A percentile compares a stretch with the other conserved stretches of the same genome.
Evolutionary conservation across 1,140 invertebrate genomes (phyloP).

Genomic region (Aphaenogaster ashmeadi): DNA sequence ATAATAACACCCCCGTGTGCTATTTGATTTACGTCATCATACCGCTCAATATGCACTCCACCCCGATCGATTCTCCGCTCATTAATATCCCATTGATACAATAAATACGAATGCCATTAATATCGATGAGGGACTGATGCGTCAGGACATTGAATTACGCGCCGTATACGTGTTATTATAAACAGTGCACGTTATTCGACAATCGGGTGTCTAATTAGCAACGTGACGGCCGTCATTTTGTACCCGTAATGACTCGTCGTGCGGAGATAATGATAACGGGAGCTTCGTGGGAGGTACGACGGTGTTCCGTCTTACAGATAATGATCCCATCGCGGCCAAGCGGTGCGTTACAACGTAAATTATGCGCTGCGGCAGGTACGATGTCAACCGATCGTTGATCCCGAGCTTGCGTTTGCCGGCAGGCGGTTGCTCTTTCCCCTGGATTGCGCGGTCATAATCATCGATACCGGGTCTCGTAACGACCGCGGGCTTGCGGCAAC

Average conservation of each 20-base stretch:
- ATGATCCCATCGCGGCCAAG: constrained; percentile 37
- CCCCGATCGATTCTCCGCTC: constrained; percentile 34
- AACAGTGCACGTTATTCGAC: constrained; percentile 14
- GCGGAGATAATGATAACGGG: constrained; percentile 56
- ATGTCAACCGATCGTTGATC: constrained; percentile 70
- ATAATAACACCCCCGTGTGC: constrained; percentile 11
- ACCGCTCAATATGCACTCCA: constrained; percentile 13
- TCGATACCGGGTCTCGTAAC: constrained; percentile 47
- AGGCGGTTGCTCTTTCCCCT: constrained; percentile 8
- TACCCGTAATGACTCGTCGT: constrained; percentile 33
- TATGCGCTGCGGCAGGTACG: constrained; percentile 49
- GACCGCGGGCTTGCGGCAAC: constrained; percentile 36
- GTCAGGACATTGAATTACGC: constrained; percentile 6
- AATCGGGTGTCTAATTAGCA: constrained; percentile 33
- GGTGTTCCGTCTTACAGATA: constrained; percentile 54
- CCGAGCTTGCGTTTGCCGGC: constrained; percentile 49
- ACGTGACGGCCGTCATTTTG: neutral
- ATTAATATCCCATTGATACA: constrained; percentile 62
- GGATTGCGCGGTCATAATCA: constrained; percentile 47
- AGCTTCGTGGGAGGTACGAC: constrained; percentile 34
- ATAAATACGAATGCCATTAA: constrained; percentile 60
- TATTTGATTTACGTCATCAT: constrained; percentile 13
- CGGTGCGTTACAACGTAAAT: constrained; percentile 60
- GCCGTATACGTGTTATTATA: neutral
- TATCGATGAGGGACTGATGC: constrained; percentile 3